These are phyloP conservation scores for Pangasianodon gigas DNA, from an alignment of 2,113 vertebrate species.

Conservation along the genomic window DNA sequence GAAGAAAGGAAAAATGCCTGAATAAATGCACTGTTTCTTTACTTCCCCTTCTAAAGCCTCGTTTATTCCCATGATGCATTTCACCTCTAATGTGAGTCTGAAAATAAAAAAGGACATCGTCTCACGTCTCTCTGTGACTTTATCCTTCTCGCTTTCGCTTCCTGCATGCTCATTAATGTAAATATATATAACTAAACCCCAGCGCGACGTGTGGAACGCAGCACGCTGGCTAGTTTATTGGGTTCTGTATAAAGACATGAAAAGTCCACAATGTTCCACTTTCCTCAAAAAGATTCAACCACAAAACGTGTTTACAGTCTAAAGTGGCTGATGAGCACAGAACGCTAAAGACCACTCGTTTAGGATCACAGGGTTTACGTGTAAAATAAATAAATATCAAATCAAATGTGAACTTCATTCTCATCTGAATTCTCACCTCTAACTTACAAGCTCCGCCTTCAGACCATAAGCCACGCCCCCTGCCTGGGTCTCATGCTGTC, in stretches of 20 bases:
- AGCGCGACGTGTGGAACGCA: not conserved
- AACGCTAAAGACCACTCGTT: not conserved
- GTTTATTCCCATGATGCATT: constrained; percentile 33
- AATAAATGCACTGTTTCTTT: constrained; percentile 10
- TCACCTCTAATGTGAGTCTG: constrained; percentile 11
- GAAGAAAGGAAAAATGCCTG: not conserved
- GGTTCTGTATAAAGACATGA: not conserved
- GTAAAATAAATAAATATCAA: not conserved
- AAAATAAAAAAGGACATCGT: constrained; percentile 3
- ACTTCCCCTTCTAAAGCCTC: not conserved
- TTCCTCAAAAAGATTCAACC: no score
- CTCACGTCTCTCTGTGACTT: not conserved
- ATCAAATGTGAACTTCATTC: not conserved
- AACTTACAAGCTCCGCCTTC: not conserved
- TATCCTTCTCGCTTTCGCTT: not conserved
- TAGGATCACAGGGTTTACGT: not conserved
- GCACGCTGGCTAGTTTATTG: not conserved
- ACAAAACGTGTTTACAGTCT: not conserved
- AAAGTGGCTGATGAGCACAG: not conserved
- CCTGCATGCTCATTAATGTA: not conserved
- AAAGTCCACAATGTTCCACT: not conserved
- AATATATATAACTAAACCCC: not conserved
- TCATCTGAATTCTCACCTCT: not conserved
- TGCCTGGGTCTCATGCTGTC: not conserved
- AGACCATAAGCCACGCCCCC: not conserved